Base-by-base conservation (phyloP, 2,113 vertebrate species). In the Microtus pennsylvanicus region DNA sequence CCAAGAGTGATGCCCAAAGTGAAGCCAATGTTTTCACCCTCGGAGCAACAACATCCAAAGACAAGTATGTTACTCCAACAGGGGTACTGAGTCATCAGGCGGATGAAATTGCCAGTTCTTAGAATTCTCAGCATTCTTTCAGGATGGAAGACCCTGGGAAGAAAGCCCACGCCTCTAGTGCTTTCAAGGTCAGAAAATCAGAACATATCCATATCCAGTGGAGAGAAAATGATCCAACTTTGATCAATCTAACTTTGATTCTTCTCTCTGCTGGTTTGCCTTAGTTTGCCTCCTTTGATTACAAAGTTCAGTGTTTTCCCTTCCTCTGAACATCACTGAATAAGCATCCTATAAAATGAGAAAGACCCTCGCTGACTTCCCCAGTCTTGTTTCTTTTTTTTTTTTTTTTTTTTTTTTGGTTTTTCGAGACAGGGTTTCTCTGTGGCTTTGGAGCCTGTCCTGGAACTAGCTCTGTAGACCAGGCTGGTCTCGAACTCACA, bases 101-200 rank as follows among this genome's bases (percentile, higher is more conserved):
- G 3, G 77, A 61, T 10, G 77, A 95, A 78, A 63, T 42, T 10
- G 77, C 86, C 58, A 70, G 21, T 30, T 77, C 69, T 74, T 24
- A 16, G 50, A 91, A 17, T 76, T 89, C 33, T 69, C 22, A 30
- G n/a, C 30, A 72, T 26, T 76, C 28, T 61, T 70, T 72, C 35
- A 58, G n/a, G 35, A 93, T 63, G 65, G 80, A 91, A 95, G 19
- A 76, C n/a, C 26, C 11, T 5, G 35, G 47, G 12, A 96, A 16
- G 42, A 89, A 94, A 94, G 47, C 3, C 17, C 63, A 87, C 3
- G 28, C 17, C 82, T 87, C 11, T 2, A 93, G 13, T n/a, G 10
- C n/a, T 42, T 55, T 24, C 1, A 45, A 67, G 58, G 24, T 90
- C 77, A 80, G 61, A 94, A 96, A 94, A 95, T 35, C 80, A 95